Evolutionary conservation across 2,797 vertebrate species (phyloP).

Genomic region (Ptychadena robeensis): DNA sequence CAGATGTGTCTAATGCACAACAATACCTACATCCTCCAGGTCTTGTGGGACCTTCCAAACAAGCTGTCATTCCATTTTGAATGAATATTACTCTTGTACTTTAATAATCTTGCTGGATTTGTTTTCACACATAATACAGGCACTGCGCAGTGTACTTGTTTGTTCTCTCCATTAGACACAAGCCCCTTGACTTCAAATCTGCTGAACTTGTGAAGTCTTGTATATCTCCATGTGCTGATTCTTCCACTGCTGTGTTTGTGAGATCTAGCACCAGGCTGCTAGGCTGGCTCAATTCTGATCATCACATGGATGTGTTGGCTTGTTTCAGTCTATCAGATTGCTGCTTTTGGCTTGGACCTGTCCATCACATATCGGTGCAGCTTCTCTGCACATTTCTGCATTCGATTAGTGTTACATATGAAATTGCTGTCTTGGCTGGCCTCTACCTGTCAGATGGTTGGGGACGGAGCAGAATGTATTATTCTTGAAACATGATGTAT

Average conservation of each 20-base stretch:
- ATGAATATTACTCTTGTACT: conserved; percentile 20
- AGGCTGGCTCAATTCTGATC: conserved; percentile 33
- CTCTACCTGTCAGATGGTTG: conserved; percentile 45
- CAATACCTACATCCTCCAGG: neutral
- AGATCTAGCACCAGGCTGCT: conserved; percentile 39
- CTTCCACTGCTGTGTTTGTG: conserved; percentile 21
- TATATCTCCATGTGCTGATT: conserved; percentile 39
- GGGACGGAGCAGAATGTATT: conserved; percentile 37
- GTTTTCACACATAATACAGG: neutral
- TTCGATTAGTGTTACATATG: conserved; percentile 33
- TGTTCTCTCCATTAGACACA: conserved; percentile 17
- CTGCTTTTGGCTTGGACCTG: conserved; percentile 40
- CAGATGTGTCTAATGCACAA: conserved; percentile 35
- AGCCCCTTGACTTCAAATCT: conserved; percentile 19
- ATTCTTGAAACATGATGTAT: neutral
- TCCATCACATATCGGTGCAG: conserved; percentile 35
- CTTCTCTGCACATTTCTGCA: conserved; percentile 41
- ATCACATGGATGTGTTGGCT: conserved; percentile 52
- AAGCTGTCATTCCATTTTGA: conserved; percentile 13
- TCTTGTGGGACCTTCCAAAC: conserved; percentile 7
- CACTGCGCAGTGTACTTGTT: conserved; percentile 2
- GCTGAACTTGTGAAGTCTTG: conserved; percentile 29
- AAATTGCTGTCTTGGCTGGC: conserved; percentile 46
- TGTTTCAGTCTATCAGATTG: conserved; percentile 48
- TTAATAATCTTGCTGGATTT: conserved; percentile 15